phyloP scores from a whole-genome alignment of 2,888 invertebrate species.

The Leptothorax acervorum region DNA sequence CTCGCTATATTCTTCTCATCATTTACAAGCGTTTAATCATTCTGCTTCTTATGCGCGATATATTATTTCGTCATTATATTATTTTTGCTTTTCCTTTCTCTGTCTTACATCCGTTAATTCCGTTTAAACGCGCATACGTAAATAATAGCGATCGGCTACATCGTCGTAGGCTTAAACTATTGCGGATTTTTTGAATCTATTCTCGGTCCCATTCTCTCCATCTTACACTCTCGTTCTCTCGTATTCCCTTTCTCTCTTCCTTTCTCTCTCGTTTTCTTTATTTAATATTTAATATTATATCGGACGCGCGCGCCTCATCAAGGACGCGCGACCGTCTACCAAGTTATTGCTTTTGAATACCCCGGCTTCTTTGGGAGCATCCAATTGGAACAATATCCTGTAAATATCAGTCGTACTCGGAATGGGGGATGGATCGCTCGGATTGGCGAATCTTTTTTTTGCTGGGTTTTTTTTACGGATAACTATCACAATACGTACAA shows the following conservation, averaged over 20 bases:
- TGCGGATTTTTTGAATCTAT: conserved; percentile 68
- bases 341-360: conserved; percentile 85
- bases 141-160: conserved; percentile 61
- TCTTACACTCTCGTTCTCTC: conserved; percentile 42
- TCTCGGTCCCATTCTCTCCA: conserved; percentile 39
- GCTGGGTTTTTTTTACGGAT: conserved; percentile 63
- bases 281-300: conserved; percentile 66
- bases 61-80: not conserved
- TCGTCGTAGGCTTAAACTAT: conserved; percentile 65
- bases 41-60: conserved; percentile 1
- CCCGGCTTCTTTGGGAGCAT: conserved; percentile 84
- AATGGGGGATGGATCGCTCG: conserved; percentile 24
- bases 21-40: conserved; percentile 28
- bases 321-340: conserved; percentile 76
- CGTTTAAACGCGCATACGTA: conserved; percentile 32
- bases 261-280: conserved; percentile 56
- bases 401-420: conserved; percentile 84
- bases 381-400: conserved; percentile 85
- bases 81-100: not conserved
- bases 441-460: conserved; percentile 35
- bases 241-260: conserved; percentile 50
- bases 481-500: conserved; percentile 81
- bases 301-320: conserved; percentile 65
- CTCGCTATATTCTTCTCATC: conserved; percentile 8
- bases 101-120: not conserved